A percentile compares a stretch with the other conserved stretches of the same genome.
These are phyloP conservation scores for Corbicula japonica DNA, from an alignment of 2,888 invertebrate species.

Conservation along the genomic window DNA sequence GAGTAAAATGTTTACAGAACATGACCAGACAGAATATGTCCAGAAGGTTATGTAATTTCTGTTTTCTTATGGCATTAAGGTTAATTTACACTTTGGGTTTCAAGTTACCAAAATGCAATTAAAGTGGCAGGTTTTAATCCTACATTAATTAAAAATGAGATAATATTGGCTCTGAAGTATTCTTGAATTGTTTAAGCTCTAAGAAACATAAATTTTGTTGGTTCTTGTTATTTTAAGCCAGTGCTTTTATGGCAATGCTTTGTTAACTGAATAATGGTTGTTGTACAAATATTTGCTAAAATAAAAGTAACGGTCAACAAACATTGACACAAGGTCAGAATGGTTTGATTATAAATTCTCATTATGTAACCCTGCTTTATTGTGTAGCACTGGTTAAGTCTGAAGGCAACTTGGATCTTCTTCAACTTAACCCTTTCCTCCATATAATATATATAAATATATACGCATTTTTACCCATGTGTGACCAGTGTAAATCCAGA, in stretches of 20 bases:
- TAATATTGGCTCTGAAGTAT: background rate
- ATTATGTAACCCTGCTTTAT: background rate
- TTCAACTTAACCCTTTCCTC: no score
- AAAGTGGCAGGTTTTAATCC: background rate
- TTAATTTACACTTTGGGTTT: background rate
- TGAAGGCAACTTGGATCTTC: background rate
- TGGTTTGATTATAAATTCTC: background rate
- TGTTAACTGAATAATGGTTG: background rate
- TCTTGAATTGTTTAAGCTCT: background rate
- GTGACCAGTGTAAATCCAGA: no score
- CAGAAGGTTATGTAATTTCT: slow-evolving; percentile 8
- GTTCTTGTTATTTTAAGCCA: no score
- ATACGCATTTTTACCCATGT: no score
- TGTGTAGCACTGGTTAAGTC: background rate
- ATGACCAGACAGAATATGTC: no score
- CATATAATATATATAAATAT: no score
- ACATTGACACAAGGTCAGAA: slow-evolving; percentile 10
- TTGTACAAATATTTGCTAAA: slow-evolving; percentile 15
- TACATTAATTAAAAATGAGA: slow-evolving; percentile 1
- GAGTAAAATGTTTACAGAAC: no score
- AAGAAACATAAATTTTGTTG: background rate
- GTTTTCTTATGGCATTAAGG: slow-evolving; percentile 5
- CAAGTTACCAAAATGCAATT: slow-evolving; percentile 6
- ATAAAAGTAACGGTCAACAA: background rate
- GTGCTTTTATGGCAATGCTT: background rate